These are phyloP conservation scores for Oreochromis spilurus DNA, from an alignment of 2,113 vertebrate genomes.

Conservation along the genomic window DNA sequence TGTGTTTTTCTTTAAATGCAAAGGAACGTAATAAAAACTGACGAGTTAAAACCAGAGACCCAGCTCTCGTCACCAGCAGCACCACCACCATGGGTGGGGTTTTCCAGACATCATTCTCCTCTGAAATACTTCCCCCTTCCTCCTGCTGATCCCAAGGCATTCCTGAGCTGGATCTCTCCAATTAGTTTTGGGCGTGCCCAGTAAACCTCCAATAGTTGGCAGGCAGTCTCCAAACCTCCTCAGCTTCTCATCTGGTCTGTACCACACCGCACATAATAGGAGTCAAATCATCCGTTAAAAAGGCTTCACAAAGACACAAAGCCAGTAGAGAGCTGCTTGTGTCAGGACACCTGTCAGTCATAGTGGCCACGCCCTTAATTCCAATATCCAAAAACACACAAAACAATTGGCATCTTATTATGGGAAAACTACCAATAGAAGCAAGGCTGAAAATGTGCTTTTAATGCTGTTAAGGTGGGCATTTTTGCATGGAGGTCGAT, in stretches of 20 bases:
- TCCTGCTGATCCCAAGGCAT: not conserved
- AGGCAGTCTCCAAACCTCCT: not conserved
- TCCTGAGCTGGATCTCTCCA: not conserved
- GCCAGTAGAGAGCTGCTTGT: accelerated
- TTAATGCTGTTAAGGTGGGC: not conserved
- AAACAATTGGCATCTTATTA: not conserved
- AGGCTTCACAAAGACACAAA: not conserved
- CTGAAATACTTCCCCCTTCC: not conserved
- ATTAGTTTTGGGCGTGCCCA: not conserved
- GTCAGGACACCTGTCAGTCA: not conserved
- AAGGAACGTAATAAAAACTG: not conserved
- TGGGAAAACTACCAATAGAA: not conserved
- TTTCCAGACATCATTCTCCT: not conserved
- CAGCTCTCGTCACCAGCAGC: not conserved
- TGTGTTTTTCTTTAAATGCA: not conserved
- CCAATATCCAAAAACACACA: not conserved
- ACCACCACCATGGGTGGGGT: not conserved
- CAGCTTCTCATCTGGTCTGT: not conserved
- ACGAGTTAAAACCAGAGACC: not conserved
- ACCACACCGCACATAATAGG: accelerated
- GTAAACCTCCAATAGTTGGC: not conserved
- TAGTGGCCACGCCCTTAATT: accelerated
- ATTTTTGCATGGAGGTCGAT: not conserved
- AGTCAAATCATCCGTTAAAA: not conserved
- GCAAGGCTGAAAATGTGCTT: not conserved